These are phyloP conservation scores for Tridacna crocea DNA, from an alignment of 2,888 invertebrate genomes.

Conservation along the genomic window DNA sequence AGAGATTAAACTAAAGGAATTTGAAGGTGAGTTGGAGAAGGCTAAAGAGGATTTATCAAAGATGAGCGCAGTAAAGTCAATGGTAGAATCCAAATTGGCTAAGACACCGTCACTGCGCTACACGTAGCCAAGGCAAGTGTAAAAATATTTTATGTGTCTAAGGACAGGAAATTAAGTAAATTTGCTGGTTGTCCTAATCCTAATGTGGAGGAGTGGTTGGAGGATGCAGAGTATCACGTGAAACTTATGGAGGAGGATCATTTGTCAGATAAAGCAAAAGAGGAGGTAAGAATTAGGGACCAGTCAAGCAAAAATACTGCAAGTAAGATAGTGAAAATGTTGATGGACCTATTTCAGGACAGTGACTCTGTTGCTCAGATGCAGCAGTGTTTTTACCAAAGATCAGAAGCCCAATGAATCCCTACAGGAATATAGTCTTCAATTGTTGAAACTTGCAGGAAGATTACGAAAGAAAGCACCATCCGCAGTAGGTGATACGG, in stretches of 20 bases:
- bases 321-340: neutral
- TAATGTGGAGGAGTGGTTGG: slow-evolving; percentile 25
- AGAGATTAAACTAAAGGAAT: slow-evolving; percentile 4
- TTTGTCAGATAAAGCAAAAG: neutral
- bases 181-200: slow-evolving; percentile 16
- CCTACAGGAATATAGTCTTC: slow-evolving; percentile 1
- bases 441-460: neutral
- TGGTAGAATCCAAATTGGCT: neutral
- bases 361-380: slow-evolving; percentile 7
- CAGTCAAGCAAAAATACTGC: neutral
- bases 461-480: neutral
- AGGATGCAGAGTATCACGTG: slow-evolving; percentile 30
- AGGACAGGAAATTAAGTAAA: slow-evolving; percentile 25
- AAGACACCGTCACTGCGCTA: slow-evolving; percentile 8
- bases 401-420: neutral
- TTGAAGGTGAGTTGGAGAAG: slow-evolving; percentile 20
- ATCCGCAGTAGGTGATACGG: neutral
- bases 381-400: slow-evolving; percentile 3
- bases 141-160: slow-evolving; percentile 18
- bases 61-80: neutral
- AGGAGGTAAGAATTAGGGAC: neutral
- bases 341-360: neutral
- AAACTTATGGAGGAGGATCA: neutral
- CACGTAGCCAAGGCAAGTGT: neutral
- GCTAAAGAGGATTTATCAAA: neutral